Base-by-base conservation (phyloP, 2,113 vertebrate genomes). In the Brevimyrus niger region DNA sequence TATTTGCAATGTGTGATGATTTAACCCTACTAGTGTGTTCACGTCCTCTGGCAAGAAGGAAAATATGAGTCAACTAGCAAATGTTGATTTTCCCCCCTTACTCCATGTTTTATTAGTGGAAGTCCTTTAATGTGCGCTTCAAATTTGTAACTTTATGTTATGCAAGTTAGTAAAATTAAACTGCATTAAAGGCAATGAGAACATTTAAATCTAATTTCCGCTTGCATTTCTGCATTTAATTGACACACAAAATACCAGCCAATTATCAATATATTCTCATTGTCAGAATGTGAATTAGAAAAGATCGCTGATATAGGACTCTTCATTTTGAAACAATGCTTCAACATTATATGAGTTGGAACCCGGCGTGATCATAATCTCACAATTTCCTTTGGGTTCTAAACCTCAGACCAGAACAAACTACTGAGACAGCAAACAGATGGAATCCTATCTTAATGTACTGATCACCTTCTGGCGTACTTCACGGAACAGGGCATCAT, bases 11-110 rank as follows among this genome's bases (percentile, higher is more conserved):
- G 42, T 8, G 44, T n/a, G 53, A 7, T 53, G 55, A 23, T 87
- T 51, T 55, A 61, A 17, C 51, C 51, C 8, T 84, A 76, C 86
- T 3, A 82, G 85, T 92, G 47, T 89, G 93, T 88, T 82, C 23
- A 69, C 89, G 86, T 92, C 44, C 35, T 19, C 47, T n/a, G 47
- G 9, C 8, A 48, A 86, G 47, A 10, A 44, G 27, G 47, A 21
- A 86, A 86, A 53, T n/a, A 84, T 44, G 44, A 84, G 82, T 84
- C 82, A 84, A 84, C n/a, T 10, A 44, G 44, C 82, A 47, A 23
- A 84, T 42, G 42, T 44, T 47, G 21, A 46, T 46, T 44, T 44
- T 46, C 4, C 13, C 35, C 38, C 11, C 35, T 19, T 42, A 11
- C 31, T 76, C 69, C 5, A 38, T 65, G n/a, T 10, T 65, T 11